Percentiles rank a stretch among this genome's conserved stretches.
Conservation (phyloP, 2,797 vertebrate species). For the Otus scops region DNA sequence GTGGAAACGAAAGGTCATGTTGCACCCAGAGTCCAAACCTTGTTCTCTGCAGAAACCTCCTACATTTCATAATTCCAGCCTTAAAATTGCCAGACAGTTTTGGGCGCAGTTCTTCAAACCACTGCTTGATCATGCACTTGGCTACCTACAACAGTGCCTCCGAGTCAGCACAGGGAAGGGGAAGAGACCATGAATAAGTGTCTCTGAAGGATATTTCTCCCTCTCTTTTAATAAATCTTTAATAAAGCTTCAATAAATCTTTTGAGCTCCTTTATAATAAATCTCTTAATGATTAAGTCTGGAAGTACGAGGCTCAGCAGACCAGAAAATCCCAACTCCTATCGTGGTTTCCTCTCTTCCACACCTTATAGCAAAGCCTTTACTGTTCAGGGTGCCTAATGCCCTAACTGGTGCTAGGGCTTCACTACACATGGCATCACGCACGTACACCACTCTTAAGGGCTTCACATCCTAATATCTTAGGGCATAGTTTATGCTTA, state of each 20-base stretch:
- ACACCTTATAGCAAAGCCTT: not conserved
- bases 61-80: not conserved
- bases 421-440: not conserved
- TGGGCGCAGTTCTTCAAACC: not conserved
- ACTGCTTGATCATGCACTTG: fast-evolving
- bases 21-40: not conserved
- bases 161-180: not conserved
- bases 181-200: not conserved
- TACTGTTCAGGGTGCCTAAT: not conserved
- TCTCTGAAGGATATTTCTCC: not conserved
- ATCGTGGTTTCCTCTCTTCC: not conserved
- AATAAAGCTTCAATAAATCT: not conserved
- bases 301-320: not conserved
- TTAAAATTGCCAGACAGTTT: not conserved
- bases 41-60: not conserved
- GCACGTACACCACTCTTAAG: not conserved
- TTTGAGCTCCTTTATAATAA: not conserved
- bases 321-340: conserved; percentile 29
- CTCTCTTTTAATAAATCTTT: not conserved
- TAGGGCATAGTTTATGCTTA: not conserved
- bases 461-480: not conserved
- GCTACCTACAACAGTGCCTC: not conserved
- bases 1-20: not conserved
- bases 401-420: not conserved
- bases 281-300: not conserved